Evolutionary conservation across 2,888 invertebrate species (phyloP), one percentile per base, ranked within the genome.

Genomic region (Blastobasis adustella): DNA sequence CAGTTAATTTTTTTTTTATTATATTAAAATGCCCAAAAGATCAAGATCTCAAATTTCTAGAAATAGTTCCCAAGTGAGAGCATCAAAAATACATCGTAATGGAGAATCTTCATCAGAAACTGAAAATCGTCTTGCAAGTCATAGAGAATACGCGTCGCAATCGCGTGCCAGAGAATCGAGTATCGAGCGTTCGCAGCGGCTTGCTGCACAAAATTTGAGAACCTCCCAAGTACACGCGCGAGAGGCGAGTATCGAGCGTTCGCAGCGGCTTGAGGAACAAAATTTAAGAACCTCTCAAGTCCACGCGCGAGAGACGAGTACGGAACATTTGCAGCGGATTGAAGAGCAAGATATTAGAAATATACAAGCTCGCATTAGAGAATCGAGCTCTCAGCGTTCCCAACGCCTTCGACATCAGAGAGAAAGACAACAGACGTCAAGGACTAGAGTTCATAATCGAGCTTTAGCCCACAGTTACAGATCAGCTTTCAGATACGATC

Each of bases 301-400:
- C 6, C 37, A 10, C 23, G 23, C 6, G 10, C 41, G 49, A 42
- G n/a, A 49, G 10, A 38, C 49, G 42, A 49, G 49, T 42, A 42
- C 45, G 6, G 23, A 46, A 46, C 6, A 36, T 6, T 46, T 37
- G 46, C 37, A 46, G 37, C 46, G 46, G 5, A 8, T 46, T 46
- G 46, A 8, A 7, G 46, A 36, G 36, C 7, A 46, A 6, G 36
- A 36, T 50, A 41, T 45, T 56, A 50, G 51, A 55, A 62, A 44
- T 9, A 39, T 48, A 23, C 44, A 48, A 38, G 48, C 50, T 23
- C 44, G 49, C 43, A 45, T 37, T 37, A 45, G 46, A 43, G 40
- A 9, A 47, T n/a, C 10, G 41, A 10, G 48, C 47, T 10, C 44
- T 42, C 7, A 38, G 4, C 37, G 38, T 41, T 37, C 46, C 8